Conservation (phyloP, 2,797 vertebrate species). For the Sebastes cheni region DNA sequence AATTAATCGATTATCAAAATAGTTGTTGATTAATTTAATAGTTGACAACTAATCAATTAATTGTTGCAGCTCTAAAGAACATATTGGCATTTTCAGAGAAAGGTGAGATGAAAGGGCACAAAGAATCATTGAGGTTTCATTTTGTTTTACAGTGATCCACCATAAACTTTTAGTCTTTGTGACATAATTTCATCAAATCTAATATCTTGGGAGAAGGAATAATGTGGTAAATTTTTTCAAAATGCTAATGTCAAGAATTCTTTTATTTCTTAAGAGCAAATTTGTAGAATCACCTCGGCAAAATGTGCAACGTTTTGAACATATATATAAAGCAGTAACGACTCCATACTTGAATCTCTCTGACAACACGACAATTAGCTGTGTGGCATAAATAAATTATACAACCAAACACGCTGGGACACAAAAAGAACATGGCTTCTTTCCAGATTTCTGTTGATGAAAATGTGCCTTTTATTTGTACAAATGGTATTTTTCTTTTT, state of each 20-base stretch:
- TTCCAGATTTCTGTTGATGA: constrained; percentile 73
- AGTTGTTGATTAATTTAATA: no score
- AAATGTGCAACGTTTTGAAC: constrained; percentile 33
- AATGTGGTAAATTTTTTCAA: not conserved
- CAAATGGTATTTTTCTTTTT: constrained; percentile 53
- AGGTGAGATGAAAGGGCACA: constrained; percentile 7
- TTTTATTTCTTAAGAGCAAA: constrained; percentile 29
- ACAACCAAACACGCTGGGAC: constrained; percentile 54
- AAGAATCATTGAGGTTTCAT: not conserved
- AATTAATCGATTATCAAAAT: no score
- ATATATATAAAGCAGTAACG: constrained; percentile 8
- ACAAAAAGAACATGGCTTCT: constrained; percentile 64
- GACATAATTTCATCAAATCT: constrained; percentile 50
- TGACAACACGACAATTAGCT: constrained; percentile 28
- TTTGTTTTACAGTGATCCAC: not conserved
- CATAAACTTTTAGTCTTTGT: constrained; percentile 28
- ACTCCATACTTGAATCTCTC: constrained; percentile 49
- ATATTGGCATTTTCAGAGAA: not conserved
- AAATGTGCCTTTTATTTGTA: constrained; percentile 83
- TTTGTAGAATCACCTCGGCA: constrained; percentile 17
- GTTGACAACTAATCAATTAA: no score
- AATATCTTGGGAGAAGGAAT: constrained; percentile 34
- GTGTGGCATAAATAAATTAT: constrained; percentile 38
- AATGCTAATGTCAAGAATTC: not conserved
- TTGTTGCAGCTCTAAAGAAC: no score